A percentile compares a stretch with the other conserved stretches of the same genome.
Conservation (phyloP, 2,797 vertebrate genomes). For the Remorina albescens region DNA sequence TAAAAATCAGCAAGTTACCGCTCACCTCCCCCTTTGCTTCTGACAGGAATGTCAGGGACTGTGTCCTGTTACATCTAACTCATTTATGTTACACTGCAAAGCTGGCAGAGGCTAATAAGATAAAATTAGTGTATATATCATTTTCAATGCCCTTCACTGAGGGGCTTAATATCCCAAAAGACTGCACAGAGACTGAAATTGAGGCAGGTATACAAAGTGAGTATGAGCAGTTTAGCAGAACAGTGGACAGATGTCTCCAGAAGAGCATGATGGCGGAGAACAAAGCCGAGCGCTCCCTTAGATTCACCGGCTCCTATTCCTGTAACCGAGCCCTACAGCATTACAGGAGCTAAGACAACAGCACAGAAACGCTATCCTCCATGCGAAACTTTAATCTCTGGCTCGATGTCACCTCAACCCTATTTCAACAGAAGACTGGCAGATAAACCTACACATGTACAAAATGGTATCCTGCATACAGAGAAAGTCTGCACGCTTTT, state of each 20-base stretch:
- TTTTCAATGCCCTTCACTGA: not conserved
- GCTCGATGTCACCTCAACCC: slow-evolving; percentile 42
- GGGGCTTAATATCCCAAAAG: not conserved
- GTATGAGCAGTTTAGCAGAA: slow-evolving; percentile 39
- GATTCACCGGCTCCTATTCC: slow-evolving; percentile 71
- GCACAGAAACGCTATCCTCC: slow-evolving; percentile 72
- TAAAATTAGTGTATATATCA: not conserved
- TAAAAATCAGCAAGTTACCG: not conserved
- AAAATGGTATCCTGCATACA: slow-evolving; percentile 37
- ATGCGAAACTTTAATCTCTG: slow-evolving; percentile 71
- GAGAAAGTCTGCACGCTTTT: slow-evolving; percentile 3
- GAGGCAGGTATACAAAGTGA: slow-evolving; percentile 25
- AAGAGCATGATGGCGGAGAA: slow-evolving; percentile 52
- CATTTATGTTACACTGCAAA: not conserved
- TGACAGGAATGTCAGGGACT: not conserved
- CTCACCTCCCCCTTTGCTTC: slow-evolving; percentile 1
- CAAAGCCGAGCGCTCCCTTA: slow-evolving; percentile 59
- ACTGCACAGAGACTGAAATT: slow-evolving; percentile 3
- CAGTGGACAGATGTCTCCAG: slow-evolving; percentile 56
- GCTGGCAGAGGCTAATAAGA: not conserved
- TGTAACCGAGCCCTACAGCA: slow-evolving; percentile 75
- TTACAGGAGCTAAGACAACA: slow-evolving; percentile 70
- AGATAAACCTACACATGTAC: slow-evolving; percentile 40
- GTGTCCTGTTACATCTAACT: not conserved
- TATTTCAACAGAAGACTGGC: slow-evolving; percentile 50